Evolutionary conservation across 2,113 vertebrate species (phyloP), one percentile per base, ranked within the genome.

Genomic region (Onychostoma macrolepis): DNA sequence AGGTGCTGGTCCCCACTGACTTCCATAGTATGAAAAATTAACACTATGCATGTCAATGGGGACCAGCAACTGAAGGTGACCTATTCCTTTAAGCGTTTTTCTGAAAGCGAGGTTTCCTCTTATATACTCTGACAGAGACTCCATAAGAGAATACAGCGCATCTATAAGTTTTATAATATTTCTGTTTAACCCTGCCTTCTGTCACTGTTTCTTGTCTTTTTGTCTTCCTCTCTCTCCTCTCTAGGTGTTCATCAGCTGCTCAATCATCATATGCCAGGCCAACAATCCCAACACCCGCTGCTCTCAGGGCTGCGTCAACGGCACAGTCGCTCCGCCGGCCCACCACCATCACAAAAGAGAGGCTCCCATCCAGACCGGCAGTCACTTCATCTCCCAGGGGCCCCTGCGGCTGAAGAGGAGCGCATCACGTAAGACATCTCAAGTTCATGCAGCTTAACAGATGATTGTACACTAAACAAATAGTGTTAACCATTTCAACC

Each of bases 321-420:
- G 86, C 71, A 81, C 83, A 89, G 41, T 85, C n/a, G 65, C 78
- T 63, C 41, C 61, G 28, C 48, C 13, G 2, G 0, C 1, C 15
- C 74, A 81, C 38, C 50, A 65, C 1, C 81, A 91, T 45, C 91
- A 85, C 2, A 94, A 84, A 88, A 92, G 94, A 88, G 91, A 92
- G 1, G 87, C 72, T 0, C 13, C 15, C 26, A 74, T 90, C 4
- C 87, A 95, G 90, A 94, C 87, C 3, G 38, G 26, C 17, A 72
- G 5, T 4, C 93, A 95, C 89, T 90, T 91, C 11, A 84, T 96
- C 78, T 95, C 94, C 90, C 95, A 96, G 92, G 94, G 95, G 48
- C 94, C 94, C 9, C 53, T 96, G 86, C 91, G 90, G 17, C 26
- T 95, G 17, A 89, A 10, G 85, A 89, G 83, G 56, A 86, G 89